Percentiles rank a stretch among this genome's conserved stretches.
Conservation (phyloP, 1,140 invertebrate species). For the Antheraea pernyi region DNA sequence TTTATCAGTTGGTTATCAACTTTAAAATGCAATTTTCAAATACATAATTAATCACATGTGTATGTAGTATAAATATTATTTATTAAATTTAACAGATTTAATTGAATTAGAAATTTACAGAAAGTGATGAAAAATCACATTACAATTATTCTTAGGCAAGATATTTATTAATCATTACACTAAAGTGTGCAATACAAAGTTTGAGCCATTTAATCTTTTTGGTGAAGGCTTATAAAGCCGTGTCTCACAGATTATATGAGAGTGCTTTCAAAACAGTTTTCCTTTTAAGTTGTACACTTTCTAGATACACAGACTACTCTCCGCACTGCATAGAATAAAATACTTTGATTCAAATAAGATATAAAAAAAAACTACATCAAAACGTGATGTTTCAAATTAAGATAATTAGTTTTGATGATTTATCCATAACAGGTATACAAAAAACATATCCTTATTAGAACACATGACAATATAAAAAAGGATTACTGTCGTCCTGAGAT, state of each 20-base stretch:
- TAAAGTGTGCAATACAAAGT: not conserved
- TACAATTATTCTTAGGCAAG: too few species aligned
- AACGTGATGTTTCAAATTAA: too few species aligned
- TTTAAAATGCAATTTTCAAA: not conserved
- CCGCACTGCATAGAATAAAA: too few species aligned
- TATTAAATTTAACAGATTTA: too few species aligned
- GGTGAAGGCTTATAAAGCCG: not conserved
- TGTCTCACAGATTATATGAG: too few species aligned
- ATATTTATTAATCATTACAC: not conserved
- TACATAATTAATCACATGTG: not conserved
- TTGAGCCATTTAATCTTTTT: not conserved
- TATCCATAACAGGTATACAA: not conserved
- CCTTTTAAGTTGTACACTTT: too few species aligned
- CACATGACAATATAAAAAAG: not conserved
- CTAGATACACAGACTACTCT: not conserved
- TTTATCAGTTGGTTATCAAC: not conserved
- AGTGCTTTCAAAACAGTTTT: too few species aligned
- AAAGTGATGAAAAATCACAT: too few species aligned
- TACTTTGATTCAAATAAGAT: not conserved
- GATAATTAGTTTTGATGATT: not conserved
- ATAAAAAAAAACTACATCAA: too few species aligned
- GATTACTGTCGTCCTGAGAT: not conserved
- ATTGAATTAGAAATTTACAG: too few species aligned
- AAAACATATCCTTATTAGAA: not conserved
- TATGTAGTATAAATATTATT: too few species aligned